Evolutionary conservation across 1,140 invertebrate genomes (phyloP).

Genomic region (Bacillus rossius): DNA sequence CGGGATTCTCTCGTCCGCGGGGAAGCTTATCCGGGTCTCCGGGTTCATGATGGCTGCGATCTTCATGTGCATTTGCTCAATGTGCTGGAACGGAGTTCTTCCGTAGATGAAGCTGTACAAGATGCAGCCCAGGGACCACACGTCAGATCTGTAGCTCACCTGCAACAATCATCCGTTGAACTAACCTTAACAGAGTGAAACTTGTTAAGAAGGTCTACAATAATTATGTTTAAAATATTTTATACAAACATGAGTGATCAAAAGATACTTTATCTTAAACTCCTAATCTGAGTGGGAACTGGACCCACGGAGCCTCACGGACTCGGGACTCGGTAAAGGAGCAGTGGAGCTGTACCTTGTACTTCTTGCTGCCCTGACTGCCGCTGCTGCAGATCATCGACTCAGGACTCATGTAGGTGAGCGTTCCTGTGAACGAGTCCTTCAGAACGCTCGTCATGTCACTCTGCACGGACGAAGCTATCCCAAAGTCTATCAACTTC

Average conservation of each 20-base stretch:
- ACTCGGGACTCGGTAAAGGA: too few relatives aligned
- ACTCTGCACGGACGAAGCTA: constrained; percentile 82
- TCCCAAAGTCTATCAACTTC: constrained; percentile 98
- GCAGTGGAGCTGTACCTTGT: too few relatives aligned
- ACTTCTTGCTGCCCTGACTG: too few relatives aligned
- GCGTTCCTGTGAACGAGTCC: constrained; percentile 75
- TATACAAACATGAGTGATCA: too few relatives aligned
- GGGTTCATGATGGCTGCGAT: constrained; percentile 78
- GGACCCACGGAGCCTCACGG: too few relatives aligned
- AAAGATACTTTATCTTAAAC: too few relatives aligned
- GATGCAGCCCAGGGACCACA: constrained; percentile 97
- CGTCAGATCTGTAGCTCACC: constrained; percentile 90
- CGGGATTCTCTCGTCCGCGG: constrained; percentile 43
- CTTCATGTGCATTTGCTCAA: constrained; percentile 68
- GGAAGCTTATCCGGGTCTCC: constrained; percentile 69
- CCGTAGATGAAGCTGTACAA: constrained; percentile 91
- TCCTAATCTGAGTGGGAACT: too few relatives aligned
- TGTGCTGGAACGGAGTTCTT: constrained; percentile 84
- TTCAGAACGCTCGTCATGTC: constrained; percentile 90
- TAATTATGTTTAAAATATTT: too few relatives aligned
- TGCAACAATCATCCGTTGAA: too few relatives aligned
- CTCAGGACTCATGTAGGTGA: constrained; percentile 97
- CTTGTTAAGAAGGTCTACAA: too few relatives aligned
- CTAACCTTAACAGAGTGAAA: too few relatives aligned
- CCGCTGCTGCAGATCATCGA: constrained; percentile 48